These are phyloP conservation scores for Ceratina calcarata DNA, from an alignment of 1,140 invertebrate species.

Conservation along the genomic window DNA sequence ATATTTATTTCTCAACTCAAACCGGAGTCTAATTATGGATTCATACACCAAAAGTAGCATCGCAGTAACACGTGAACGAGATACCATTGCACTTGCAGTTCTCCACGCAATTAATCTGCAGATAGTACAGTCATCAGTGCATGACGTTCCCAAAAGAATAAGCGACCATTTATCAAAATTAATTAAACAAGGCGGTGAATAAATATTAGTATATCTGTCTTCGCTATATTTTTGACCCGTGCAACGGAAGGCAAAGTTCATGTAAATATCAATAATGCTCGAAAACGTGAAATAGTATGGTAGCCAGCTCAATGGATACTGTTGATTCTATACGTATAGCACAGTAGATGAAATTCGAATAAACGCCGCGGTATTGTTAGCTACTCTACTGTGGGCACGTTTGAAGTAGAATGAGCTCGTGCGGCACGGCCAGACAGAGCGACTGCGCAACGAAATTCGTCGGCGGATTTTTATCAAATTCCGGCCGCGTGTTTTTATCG, in stretches of 20 bases:
- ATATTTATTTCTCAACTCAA: no score
- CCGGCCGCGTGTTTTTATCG: background rate
- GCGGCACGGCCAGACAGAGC: background rate
- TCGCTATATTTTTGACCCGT: no score
- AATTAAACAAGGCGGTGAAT: no score
- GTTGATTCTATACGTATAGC: background rate
- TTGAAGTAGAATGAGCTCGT: background rate
- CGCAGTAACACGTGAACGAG: constrained; percentile 15
- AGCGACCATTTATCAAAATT: no score
- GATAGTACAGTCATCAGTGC: background rate
- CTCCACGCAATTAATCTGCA: background rate
- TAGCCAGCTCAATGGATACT: no score
- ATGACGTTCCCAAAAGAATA: background rate
- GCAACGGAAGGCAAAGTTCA: no score
- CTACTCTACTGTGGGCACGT: background rate
- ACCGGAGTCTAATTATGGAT: background rate
- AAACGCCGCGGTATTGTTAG: no score
- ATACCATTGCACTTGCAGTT: constrained; percentile 31
- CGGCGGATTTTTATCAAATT: background rate
- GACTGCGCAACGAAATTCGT: background rate
- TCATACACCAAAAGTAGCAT: background rate
- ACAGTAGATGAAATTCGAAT: no score
- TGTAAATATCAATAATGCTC: no score
- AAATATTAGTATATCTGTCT: no score
- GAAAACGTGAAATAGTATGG: no score